Evolutionary conservation across 1,140 invertebrate genomes (phyloP).

Genomic region (Arion vulgaris): DNA sequence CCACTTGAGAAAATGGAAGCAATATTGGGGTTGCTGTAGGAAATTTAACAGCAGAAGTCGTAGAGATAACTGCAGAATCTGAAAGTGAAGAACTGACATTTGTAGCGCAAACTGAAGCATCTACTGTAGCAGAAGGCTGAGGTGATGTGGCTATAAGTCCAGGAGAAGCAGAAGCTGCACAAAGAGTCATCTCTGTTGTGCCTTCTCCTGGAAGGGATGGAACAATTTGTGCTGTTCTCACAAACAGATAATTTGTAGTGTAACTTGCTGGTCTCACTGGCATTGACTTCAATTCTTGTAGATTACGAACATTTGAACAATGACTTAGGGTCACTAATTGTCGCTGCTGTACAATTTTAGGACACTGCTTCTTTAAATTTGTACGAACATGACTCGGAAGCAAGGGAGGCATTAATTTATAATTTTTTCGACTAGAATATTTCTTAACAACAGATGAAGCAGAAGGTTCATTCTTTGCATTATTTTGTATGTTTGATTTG

Average conservation of each 20-base stretch:
- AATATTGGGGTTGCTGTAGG: background rate
- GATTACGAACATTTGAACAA: background rate
- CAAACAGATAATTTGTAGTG: conserved; percentile 24
- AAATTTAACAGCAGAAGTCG: background rate
- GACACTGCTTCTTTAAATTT: background rate
- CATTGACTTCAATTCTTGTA: background rate
- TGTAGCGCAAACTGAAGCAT: background rate
- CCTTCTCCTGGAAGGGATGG: background rate
- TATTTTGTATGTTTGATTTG: background rate
- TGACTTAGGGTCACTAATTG: conserved; percentile 27
- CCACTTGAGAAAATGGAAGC: background rate
- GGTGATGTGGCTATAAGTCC: background rate
- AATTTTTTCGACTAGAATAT: conserved; percentile 39
- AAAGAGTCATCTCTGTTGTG: background rate
- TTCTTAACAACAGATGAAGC: conserved; percentile 11
- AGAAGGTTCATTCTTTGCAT: background rate
- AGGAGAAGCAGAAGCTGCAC: background rate
- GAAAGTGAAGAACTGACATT: background rate
- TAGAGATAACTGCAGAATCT: background rate
- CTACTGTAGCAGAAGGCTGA: background rate
- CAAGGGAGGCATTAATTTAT: conserved; percentile 31
- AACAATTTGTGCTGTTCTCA: conserved; percentile 12
- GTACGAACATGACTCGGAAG: conserved; percentile 20
- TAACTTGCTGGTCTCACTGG: conserved; percentile 22
- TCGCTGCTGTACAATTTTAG: background rate